Percentiles rank a stretch among this genome's conserved stretches.
phyloP scores from a whole-genome alignment of 2,797 vertebrate species.

The Anniella stebbinsi region DNA sequence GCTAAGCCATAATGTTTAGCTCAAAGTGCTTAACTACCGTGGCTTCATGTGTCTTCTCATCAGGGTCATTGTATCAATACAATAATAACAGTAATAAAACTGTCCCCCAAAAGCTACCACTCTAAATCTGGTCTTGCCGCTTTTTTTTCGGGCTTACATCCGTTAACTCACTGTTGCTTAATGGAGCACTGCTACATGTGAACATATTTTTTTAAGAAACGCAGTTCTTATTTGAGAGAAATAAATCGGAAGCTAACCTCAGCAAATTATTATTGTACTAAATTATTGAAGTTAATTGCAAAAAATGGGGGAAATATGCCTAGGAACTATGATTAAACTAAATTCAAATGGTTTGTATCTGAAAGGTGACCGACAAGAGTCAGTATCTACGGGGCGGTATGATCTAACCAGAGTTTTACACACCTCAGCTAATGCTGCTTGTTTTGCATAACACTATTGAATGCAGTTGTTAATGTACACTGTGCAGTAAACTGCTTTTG shows the following conservation, averaged over 20 bases:
- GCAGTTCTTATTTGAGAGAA: background rate
- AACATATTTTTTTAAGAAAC: slow-evolving; percentile 25
- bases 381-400: slow-evolving; percentile 95
- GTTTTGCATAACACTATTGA: slow-evolving; percentile 79
- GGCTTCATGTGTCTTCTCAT: too few species aligned
- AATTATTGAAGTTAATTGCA: slow-evolving; percentile 70
- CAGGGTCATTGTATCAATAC: background rate
- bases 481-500: slow-evolving; percentile 78
- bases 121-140: background rate
- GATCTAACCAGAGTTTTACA: slow-evolving; percentile 88
- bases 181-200: slow-evolving; percentile 11
- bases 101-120: background rate
- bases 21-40: too few species aligned
- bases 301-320: slow-evolving; percentile 68
- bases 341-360: slow-evolving; percentile 93
- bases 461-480: slow-evolving; percentile 77
- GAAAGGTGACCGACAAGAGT: slow-evolving; percentile 97
- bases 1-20: too few species aligned
- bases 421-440: slow-evolving; percentile 87
- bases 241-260: background rate
- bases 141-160: slow-evolving; percentile 23
- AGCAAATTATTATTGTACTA: slow-evolving; percentile 50
- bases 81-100: background rate
- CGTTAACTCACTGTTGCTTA: slow-evolving; percentile 43
- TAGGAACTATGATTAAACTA: slow-evolving; percentile 80